Base-by-base conservation (phyloP, 1,140 invertebrate species). In the Lanistes nyassanus region DNA sequence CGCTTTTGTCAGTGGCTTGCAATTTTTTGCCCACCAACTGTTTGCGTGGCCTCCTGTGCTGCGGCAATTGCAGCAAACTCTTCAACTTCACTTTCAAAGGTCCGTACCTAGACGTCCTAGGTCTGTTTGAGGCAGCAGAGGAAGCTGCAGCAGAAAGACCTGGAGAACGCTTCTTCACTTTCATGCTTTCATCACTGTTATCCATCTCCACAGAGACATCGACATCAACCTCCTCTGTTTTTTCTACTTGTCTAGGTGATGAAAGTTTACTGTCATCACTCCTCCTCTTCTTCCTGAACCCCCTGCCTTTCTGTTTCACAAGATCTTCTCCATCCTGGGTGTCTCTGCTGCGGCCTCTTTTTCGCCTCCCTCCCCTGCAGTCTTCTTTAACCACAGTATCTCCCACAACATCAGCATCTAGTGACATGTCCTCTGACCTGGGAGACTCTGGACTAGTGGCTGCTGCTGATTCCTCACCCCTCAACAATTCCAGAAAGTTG, bases 401-500 rank as follows among this genome's bases (percentile, higher is more conserved):
- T n/a, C 72, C 55, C 6, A 60, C 11, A n/a, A 16, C 26, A 4
- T 29, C n/a, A 16, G 6, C 36, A 31, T 42, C 39, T 64, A 47
- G 13, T 9, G 16, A 47, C 9, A 36, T 26, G 16, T 19, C 36
- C 0, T 42, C 56, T 39, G 58, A 60, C 29, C 58, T 26, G 11
- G 39, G 42, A 26, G 67, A 66, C 11, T 55, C 37, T 73, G 53
- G 58, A 58, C 56, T 19, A 62, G 66, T 13, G 47, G 23, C 62
- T 56, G 65, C 67, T 29, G 70, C 19, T 9, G 70, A 42, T 34
- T 79, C 77, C 71, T 86, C 85, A 55, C 85, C 85, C 47, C 83
- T 80, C 26, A 87, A 71, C 79, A 87, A 75, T 77, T 86, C 83
- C 6, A 84, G 72, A 55, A 86, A 87, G 76, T 87, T 87, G 16